Percentiles rank a stretch among this genome's conserved stretches.
Evolutionary conservation across 2,888 invertebrate species (phyloP).

Genomic region (Nezara viridula): DNA sequence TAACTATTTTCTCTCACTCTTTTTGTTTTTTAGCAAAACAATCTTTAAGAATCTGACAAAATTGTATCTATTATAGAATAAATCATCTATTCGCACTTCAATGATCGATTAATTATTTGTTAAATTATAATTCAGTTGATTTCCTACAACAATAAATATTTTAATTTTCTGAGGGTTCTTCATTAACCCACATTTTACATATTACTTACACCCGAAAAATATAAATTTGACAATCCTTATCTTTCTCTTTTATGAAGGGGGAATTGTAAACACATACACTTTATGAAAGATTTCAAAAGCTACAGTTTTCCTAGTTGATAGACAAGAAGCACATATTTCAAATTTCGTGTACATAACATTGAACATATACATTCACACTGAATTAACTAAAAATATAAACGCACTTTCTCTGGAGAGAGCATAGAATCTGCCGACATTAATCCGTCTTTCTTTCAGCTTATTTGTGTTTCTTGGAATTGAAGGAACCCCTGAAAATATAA

Average conservation of each 20-base stretch:
- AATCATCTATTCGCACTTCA: neutral
- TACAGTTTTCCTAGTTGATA: no score
- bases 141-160: neutral
- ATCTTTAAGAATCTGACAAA: neutral
- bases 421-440: constrained; percentile 39
- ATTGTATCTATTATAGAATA: neutral
- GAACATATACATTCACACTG: constrained; percentile 28
- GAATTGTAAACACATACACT: no score
- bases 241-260: neutral
- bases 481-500: constrained; percentile 31
- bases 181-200: neutral
- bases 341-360: constrained; percentile 16
- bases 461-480: constrained; percentile 26
- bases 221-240: neutral
- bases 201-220: neutral
- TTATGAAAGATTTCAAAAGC: no score
- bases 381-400: constrained; percentile 25
- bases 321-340: neutral
- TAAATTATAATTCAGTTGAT: no score
- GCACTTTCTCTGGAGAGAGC: constrained; percentile 39
- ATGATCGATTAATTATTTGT: neutral
- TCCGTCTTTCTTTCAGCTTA: constrained; percentile 16
- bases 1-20: neutral
- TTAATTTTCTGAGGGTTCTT: neutral
- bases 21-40: neutral